Evolutionary conservation across 2,113 vertebrate genomes (phyloP).

Genomic region (Ceyx melanurus): DNA sequence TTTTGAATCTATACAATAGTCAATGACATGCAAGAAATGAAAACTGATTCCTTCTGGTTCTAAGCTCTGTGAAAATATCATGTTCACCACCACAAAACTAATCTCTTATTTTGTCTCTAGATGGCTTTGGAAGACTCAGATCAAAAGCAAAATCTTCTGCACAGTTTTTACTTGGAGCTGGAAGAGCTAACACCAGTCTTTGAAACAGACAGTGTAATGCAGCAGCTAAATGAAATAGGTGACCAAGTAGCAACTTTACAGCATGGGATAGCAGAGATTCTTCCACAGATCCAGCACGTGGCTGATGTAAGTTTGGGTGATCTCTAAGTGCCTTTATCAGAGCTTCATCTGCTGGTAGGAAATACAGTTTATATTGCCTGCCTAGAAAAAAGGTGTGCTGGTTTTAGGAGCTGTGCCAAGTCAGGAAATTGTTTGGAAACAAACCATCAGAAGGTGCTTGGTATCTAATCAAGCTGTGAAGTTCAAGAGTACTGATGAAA

Average conservation of each 20-base stretch:
- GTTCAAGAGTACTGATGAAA: background rate
- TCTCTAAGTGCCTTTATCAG: background rate
- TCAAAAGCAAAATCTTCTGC: slow-evolving; percentile 85
- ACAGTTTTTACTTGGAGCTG: slow-evolving; percentile 76
- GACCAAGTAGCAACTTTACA: slow-evolving; percentile 78
- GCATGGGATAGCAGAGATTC: slow-evolving; percentile 77
- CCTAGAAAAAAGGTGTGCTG: background rate
- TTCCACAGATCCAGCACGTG: slow-evolving; percentile 83
- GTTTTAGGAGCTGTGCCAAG: background rate
- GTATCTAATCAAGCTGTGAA: background rate
- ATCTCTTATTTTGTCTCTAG: slow-evolving; percentile 64
- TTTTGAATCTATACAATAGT: background rate
- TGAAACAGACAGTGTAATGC: slow-evolving; percentile 74
- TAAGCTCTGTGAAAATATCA: background rate
- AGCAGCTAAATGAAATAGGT: slow-evolving; percentile 76
- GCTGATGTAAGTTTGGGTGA: slow-evolving; percentile 82
- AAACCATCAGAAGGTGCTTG: background rate
- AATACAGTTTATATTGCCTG: background rate
- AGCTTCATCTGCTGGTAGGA: background rate
- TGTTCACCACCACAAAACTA: background rate
- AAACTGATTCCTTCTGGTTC: background rate
- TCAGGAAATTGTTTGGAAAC: background rate
- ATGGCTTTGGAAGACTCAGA: slow-evolving; percentile 88
- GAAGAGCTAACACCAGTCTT: slow-evolving; percentile 83
- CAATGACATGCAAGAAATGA: background rate